phyloP scores from a whole-genome alignment of 2,113 vertebrate genomes.

The Cercopithecus mona region DNA sequence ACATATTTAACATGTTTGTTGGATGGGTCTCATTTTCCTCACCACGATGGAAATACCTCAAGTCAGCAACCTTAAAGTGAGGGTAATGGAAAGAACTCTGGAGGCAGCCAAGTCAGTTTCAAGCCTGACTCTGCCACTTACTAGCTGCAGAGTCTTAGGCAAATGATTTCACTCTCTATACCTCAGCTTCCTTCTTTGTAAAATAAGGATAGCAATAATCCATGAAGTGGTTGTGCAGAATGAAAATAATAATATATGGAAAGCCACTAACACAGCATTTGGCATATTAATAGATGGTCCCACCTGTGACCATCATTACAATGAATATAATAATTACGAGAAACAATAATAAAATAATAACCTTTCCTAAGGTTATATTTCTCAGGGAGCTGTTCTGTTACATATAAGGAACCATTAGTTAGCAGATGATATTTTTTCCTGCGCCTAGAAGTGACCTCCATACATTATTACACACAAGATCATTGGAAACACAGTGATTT shows the following conservation, averaged over 20 bases:
- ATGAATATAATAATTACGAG: not conserved
- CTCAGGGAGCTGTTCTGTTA: not conserved
- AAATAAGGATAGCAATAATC: not conserved
- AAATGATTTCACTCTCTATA: not conserved
- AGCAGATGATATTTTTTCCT: not conserved
- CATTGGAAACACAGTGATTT: not conserved
- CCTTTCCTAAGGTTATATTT: not conserved
- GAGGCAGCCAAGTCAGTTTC: not conserved
- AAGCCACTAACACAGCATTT: not conserved
- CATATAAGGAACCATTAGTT: not conserved
- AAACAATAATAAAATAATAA: not conserved
- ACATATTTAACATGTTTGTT: constrained; percentile 3
- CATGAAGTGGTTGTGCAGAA: not conserved
- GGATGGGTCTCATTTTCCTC: not conserved
- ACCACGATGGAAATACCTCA: not conserved
- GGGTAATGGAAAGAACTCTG: not conserved
- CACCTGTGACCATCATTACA: not conserved
- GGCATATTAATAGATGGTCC: not conserved
- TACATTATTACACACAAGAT: not conserved
- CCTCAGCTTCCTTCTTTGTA: constrained; percentile 4
- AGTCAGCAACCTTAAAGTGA: not conserved
- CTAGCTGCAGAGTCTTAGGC: not conserved
- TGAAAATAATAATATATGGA: not conserved
- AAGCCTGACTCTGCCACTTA: not conserved
- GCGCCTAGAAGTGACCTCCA: not conserved